Percentiles rank a stretch among this genome's conserved stretches.
These are phyloP conservation scores for Dendrophyllia cribrosa DNA, from an alignment of 64 coral and sea anemone genomes.

Conservation along the genomic window DNA sequence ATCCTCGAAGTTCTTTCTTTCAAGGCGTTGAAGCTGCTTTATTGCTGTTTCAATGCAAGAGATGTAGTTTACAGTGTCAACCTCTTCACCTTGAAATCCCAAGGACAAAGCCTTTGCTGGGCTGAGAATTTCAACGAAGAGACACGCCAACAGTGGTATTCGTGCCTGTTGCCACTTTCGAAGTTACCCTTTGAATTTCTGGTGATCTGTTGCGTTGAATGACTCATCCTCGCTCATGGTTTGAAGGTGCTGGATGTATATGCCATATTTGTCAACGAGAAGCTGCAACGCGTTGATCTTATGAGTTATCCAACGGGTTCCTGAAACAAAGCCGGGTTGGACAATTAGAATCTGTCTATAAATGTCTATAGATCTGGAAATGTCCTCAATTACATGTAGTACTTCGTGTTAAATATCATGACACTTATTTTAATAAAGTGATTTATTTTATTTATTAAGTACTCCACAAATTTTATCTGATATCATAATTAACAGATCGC, in stretches of 20 bases:
- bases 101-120: slow-evolving; percentile 67
- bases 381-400: too few species aligned
- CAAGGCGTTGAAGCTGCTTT: slow-evolving; percentile 65
- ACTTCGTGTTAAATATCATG: neutral
- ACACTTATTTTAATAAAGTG: too few species aligned
- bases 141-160: slow-evolving; percentile 52
- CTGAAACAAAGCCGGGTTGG: neutral
- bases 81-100: slow-evolving; percentile 66
- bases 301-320: slow-evolving; percentile 26
- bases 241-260: slow-evolving; percentile 70
- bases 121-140: slow-evolving; percentile 53
- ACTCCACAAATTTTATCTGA: too few species aligned
- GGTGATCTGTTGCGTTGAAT: slow-evolving; percentile 68
- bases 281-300: slow-evolving; percentile 64
- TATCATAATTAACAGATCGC: too few species aligned
- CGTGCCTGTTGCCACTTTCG: slow-evolving; percentile 51
- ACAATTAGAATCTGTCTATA: neutral
- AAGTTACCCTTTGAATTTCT: slow-evolving; percentile 62
- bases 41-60: slow-evolving; percentile 54
- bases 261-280: slow-evolving; percentile 60
- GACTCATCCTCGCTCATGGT: slow-evolving; percentile 52
- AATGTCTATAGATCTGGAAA: neutral
- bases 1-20: slow-evolving; percentile 53
- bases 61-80: slow-evolving; percentile 64
- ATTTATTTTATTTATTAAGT: too few species aligned